Conservation (phyloP, 2,797 vertebrate genomes). For the Siniperca obscura region DNA sequence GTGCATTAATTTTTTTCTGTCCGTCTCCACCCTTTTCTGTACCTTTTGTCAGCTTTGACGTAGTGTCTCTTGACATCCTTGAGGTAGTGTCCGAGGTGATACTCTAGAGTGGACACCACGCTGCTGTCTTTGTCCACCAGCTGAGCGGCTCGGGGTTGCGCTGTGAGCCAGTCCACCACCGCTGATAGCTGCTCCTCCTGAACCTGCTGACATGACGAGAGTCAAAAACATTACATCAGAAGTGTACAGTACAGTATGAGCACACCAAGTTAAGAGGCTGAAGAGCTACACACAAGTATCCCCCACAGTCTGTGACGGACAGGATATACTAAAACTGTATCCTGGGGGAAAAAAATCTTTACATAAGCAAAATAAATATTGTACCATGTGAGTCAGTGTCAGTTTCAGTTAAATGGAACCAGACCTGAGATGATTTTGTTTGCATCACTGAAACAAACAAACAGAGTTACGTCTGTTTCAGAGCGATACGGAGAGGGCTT, state of each 20-base stretch:
- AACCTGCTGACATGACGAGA: slow-evolving; percentile 85
- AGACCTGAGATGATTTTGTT: background rate
- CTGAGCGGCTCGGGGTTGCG: slow-evolving; percentile 95
- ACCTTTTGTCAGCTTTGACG: slow-evolving; percentile 97
- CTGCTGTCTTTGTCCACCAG: slow-evolving; percentile 96
- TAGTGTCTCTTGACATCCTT: slow-evolving; percentile 97
- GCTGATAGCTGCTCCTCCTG: slow-evolving; percentile 96
- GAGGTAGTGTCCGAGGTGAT: slow-evolving; percentile 93
- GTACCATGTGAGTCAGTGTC: background rate
- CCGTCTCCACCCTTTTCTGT: slow-evolving; percentile 25
- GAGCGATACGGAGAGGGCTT: background rate
- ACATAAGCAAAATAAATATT: background rate
- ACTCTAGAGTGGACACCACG: slow-evolving; percentile 94
- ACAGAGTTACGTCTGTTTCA: background rate
- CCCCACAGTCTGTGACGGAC: background rate
- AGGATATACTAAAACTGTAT: background rate
- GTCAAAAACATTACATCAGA: background rate
- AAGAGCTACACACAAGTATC: background rate
- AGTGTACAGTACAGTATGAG: background rate
- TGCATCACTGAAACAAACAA: background rate
- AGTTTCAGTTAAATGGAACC: background rate
- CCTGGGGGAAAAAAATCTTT: background rate
- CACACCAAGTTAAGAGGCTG: accelerated
- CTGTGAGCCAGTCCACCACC: slow-evolving; percentile 95
- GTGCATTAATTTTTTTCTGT: background rate